These are phyloP conservation scores for Nibea coibor DNA, from an alignment of 2,113 vertebrate species.

Conservation along the genomic window DNA sequence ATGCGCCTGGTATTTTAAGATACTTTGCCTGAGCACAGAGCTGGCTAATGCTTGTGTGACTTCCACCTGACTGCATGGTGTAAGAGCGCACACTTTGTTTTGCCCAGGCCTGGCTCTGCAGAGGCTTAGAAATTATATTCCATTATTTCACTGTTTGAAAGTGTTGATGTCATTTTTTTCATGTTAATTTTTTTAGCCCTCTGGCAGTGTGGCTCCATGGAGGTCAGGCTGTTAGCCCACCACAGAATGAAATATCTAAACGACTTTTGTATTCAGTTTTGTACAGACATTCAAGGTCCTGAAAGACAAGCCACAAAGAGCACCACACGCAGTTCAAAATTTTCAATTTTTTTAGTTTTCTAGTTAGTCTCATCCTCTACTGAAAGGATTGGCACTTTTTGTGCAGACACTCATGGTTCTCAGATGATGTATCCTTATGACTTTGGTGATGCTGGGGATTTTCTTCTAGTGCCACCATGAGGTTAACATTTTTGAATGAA, in stretches of 20 bases:
- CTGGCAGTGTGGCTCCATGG: neutral
- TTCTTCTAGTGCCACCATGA: no score
- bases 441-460: no score
- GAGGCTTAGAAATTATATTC: neutral
- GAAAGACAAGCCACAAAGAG: no score
- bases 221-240: no score
- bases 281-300: neutral
- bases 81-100: neutral
- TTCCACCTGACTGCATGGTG: neutral
- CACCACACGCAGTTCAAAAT: no score
- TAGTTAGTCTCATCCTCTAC: no score
- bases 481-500: no score
- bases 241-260: no score
- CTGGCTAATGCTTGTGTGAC: neutral
- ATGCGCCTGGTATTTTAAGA: constrained; percentile 7
- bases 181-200: no score
- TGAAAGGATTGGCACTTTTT: no score
- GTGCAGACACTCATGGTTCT: neutral
- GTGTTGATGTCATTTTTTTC: neutral
- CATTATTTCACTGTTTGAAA: neutral
- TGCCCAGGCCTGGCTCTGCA: neutral
- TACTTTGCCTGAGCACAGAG: neutral
- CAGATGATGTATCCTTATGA: neutral
- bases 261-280: no score
- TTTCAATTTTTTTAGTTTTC: no score